Base-by-base conservation (phyloP, 1,140 invertebrate genomes). In the Halictus rubicundus region DNA sequence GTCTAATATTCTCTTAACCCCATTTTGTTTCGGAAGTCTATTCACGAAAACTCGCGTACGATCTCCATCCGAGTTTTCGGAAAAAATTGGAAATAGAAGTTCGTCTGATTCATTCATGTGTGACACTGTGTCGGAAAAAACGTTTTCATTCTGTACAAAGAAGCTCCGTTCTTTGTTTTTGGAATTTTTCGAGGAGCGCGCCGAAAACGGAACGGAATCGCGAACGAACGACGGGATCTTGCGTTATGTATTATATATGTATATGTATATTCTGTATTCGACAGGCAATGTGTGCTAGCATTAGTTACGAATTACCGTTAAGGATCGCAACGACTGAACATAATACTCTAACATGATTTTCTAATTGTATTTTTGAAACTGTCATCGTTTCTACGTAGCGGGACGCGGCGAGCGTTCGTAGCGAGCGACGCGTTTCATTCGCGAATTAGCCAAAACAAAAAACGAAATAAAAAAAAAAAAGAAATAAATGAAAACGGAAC, bases 321-420 rank as follows among this genome's bases (percentile, higher is more conserved):
- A 82, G 76, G 21, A 82, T 82, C 65, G 80, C 77, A 82, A 82
- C 80, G 80, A 82, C 77, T 79, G 80, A 82, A 79, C n/a, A 57
- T 74, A 68, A 82, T 79, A 79, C 54, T 81, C 80, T 78, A n/a
- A 79, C 64, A 81, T 82, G 80, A 79, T 82, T 82, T 78, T 79
- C 77, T 78, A 81, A 81, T 81, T 77, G 65, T 81, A 81, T 81
- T 81, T 81, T 81, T 81, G 79, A 81, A 80, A 76, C 59, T 63
- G 59, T 80, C 73, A 76, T 80, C 64, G 70, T 80, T 80, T 80
- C 78, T 80, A 80, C 52, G 61, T 79, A 79, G 78, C 52, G 66
- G 66, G 19, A 39, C 60, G 37, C 68, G 46, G 7, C 46, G 46
- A 19, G 14, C 68, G 75, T 76, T 77, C 49, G 46, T 77, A 77